These are phyloP conservation scores for Montipora cactus DNA, from an alignment of 64 coral and sea anemone genomes.

Conservation along the genomic window DNA sequence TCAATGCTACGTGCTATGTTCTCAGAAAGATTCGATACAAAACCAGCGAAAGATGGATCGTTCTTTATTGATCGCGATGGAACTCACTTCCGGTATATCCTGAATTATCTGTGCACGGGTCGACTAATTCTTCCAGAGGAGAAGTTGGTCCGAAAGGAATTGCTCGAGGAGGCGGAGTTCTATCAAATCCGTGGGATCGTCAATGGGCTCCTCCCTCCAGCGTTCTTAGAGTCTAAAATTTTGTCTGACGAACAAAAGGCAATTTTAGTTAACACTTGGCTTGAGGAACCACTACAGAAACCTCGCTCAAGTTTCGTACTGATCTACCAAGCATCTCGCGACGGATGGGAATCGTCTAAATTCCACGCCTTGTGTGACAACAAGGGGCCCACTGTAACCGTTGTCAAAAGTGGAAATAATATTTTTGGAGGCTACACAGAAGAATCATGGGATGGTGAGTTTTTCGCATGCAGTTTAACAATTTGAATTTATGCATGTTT, in stretches of 20 bases:
- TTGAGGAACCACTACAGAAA: not conserved
- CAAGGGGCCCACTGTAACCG: slow-evolving; percentile 61
- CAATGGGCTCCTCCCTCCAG: not conserved
- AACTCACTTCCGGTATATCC: slow-evolving; percentile 44
- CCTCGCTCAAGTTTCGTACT: not conserved
- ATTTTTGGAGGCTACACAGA: slow-evolving; percentile 68
- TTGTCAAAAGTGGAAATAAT: slow-evolving; percentile 64
- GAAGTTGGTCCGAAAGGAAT: not conserved
- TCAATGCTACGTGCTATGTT: slow-evolving; percentile 53
- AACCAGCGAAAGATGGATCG: not conserved
- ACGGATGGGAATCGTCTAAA: not conserved
- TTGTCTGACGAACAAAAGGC: not conserved
- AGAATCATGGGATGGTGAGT: slow-evolving; percentile 8
- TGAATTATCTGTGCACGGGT: slow-evolving; percentile 46
- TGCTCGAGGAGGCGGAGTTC: slow-evolving; percentile 16
- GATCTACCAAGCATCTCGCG: not conserved
- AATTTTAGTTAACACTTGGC: not conserved
- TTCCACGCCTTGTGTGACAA: slow-evolving; percentile 55
- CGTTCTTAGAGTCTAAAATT: not conserved
- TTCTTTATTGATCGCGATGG: slow-evolving; percentile 61
- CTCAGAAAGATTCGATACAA: slow-evolving; percentile 13
- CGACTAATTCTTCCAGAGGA: slow-evolving; percentile 7
- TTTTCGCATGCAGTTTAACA: not conserved
- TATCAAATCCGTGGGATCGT: slow-evolving; percentile 45
- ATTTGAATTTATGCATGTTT: no score